These are phyloP conservation scores for Lonchura striata DNA, from an alignment of 2,113 vertebrate species.

Conservation along the genomic window DNA sequence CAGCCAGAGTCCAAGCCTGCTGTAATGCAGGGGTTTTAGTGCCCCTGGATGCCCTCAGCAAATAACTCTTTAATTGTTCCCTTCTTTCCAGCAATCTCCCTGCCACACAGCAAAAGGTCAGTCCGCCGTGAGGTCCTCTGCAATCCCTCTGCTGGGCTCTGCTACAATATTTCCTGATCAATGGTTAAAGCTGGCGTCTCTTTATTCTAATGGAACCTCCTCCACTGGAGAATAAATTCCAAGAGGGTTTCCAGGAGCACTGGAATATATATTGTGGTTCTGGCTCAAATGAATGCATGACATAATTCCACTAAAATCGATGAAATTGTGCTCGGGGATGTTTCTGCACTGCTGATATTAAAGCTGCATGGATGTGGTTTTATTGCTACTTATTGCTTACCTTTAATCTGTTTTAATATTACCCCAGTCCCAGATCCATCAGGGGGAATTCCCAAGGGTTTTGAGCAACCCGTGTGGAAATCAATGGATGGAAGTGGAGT, in stretches of 20 bases:
- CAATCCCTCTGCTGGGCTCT: background rate
- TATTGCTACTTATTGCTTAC: background rate
- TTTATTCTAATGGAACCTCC: background rate
- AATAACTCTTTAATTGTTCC: conserved; percentile 14
- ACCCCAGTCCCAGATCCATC: background rate
- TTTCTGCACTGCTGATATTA: background rate
- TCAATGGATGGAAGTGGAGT: background rate
- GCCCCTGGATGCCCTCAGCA: background rate
- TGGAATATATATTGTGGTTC: background rate
- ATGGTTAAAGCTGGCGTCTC: background rate
- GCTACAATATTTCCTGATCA: background rate
- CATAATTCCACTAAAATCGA: conserved; percentile 41
- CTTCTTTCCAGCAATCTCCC: conserved; percentile 1
- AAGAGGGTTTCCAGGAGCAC: background rate
- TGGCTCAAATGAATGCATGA: conserved; percentile 13
- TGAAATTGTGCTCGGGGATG: background rate
- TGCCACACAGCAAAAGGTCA: background rate
- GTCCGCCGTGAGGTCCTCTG: background rate
- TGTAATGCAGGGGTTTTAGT: background rate
- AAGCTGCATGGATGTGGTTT: background rate
- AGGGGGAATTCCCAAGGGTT: background rate
- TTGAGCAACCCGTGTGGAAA: background rate
- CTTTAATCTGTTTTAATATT: background rate
- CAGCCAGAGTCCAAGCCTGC: background rate
- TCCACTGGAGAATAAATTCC: background rate